These are phyloP conservation scores for Ephydatia muelleri DNA, from an alignment of 37 sponge, comb jelly and placozoan genomes.

Conservation along the genomic window DNA sequence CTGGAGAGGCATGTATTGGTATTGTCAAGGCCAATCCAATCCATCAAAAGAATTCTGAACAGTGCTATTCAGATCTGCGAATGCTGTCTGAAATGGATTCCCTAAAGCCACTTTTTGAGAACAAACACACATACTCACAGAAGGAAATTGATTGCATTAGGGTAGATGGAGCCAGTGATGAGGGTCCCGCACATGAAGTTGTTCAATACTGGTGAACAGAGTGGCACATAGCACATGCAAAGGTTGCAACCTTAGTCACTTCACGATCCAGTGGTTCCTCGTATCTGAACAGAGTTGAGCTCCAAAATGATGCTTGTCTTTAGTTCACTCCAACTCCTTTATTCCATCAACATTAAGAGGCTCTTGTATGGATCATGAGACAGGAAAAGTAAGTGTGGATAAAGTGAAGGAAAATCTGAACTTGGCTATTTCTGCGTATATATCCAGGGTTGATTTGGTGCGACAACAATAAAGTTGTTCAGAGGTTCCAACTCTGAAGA, in stretches of 20 bases:
- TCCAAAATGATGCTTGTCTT: conserved; percentile 14
- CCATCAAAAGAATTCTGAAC: conserved; percentile 16
- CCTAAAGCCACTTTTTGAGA: not conserved
- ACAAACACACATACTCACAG: not conserved
- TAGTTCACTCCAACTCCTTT: conserved; percentile 13
- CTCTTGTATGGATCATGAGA: not conserved
- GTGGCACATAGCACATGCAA: conserved; percentile 10
- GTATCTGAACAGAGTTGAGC: conserved; percentile 17
- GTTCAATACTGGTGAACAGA: conserved; percentile 34
- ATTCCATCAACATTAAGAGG: conserved; percentile 17
- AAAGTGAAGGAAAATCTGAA: conserved; percentile 3
- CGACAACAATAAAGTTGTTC: conserved; percentile 1
- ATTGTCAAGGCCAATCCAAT: conserved; percentile 32
- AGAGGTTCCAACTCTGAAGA: conserved; percentile 2
- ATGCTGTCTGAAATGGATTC: conserved; percentile 1
- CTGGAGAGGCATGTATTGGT: conserved; percentile 32
- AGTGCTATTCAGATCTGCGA: conserved; percentile 3
- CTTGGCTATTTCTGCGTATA: conserved; percentile 8
- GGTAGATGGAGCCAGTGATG: conserved; percentile 38
- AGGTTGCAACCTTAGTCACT: conserved; percentile 26
- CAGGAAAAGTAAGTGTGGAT: conserved; percentile 15
- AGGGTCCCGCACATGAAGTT: conserved; percentile 36
- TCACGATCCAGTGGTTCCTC: not conserved
- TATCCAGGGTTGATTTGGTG: conserved; percentile 9
- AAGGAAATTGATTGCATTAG: conserved; percentile 11